Percentiles rank a stretch among this genome's conserved stretches.
These are phyloP conservation scores for Ectropis crepuscularia DNA, from an alignment of 2,888 invertebrate species.

Conservation along the genomic window DNA sequence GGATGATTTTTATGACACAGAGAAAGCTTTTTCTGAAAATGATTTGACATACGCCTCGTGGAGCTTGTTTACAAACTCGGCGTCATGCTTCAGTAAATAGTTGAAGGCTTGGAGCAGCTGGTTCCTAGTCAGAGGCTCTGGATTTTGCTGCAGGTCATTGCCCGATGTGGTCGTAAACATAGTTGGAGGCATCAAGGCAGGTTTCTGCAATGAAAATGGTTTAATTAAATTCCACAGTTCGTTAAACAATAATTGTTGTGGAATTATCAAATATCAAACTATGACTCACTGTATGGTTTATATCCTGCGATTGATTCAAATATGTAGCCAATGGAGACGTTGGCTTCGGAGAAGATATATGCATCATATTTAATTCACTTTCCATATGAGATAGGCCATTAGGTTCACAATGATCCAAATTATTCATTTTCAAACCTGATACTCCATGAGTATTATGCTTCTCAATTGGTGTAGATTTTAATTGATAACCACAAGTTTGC, in stretches of 20 bases:
- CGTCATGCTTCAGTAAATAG: constrained; percentile 94
- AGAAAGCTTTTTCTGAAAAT: constrained; percentile 87
- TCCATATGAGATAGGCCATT: constrained; percentile 78
- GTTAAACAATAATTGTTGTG: not conserved
- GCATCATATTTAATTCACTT: constrained; percentile 81
- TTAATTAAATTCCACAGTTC: not conserved
- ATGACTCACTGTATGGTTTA: constrained; percentile 64
- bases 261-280: constrained; percentile 45
- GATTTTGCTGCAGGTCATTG: constrained; percentile 68
- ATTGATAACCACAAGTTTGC: constrained; percentile 67
- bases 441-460: constrained; percentile 71
- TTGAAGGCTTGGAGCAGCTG: constrained; percentile 95
- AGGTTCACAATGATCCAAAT: constrained; percentile 63
- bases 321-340: constrained; percentile 85
- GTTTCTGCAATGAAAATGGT: constrained; percentile 74
- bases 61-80: constrained; percentile 94
- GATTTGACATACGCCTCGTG: constrained; percentile 97
- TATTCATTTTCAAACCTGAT: constrained; percentile 60
- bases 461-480: constrained; percentile 77
- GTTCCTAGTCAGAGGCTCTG: constrained; percentile 93
- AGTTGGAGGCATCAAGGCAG: constrained; percentile 93
- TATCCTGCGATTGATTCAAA: constrained; percentile 79
- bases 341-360: constrained; percentile 81
- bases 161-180: constrained; percentile 90
- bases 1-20: constrained; percentile 75